These are phyloP conservation scores for Dinothrombium tinctorium DNA, from an alignment of 1,140 invertebrate species.

Conservation along the genomic window DNA sequence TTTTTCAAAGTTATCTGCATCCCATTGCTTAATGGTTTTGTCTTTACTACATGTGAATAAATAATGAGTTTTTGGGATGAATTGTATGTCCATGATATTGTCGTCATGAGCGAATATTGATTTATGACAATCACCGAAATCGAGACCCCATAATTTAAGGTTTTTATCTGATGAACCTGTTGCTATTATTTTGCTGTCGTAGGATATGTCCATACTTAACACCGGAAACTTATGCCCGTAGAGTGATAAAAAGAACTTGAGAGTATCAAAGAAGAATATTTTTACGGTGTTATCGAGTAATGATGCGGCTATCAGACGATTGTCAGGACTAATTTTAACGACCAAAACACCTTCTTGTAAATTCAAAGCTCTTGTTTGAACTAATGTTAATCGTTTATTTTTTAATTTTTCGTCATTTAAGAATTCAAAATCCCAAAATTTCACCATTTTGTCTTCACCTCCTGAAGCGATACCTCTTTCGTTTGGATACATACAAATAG, in stretches of 20 bases:
- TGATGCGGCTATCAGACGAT: conserved; percentile 63
- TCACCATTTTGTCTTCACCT: conserved; percentile 64
- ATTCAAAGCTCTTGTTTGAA: conserved; percentile 54
- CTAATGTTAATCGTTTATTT: conserved; percentile 37
- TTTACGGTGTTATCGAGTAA: conserved; percentile 81
- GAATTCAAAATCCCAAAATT: conserved; percentile 83
- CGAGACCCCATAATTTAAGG: conserved; percentile 92
- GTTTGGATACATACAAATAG: conserved; percentile 45
- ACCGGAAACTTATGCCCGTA: conserved; percentile 94
- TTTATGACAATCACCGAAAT: conserved; percentile 85
- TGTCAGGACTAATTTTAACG: conserved; percentile 50
- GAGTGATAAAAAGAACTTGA: conserved; percentile 85
- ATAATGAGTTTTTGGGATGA: conserved; percentile 71
- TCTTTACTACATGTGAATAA: conserved; percentile 84
- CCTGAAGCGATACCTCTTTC: conserved; percentile 52
- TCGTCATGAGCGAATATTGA: conserved; percentile 69
- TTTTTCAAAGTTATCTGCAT: conserved; percentile 74
- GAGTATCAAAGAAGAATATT: conserved; percentile 76
- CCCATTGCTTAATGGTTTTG: conserved; percentile 85
- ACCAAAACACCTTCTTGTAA: conserved; percentile 63
- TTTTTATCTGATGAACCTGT: conserved; percentile 87
- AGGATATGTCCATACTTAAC: conserved; percentile 73
- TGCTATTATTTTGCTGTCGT: conserved; percentile 62
- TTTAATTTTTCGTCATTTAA: conserved; percentile 1
- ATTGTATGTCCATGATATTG: conserved; percentile 62